Conservation (phyloP, 1,140 invertebrate species). For the Kradibia gibbosae region DNA sequence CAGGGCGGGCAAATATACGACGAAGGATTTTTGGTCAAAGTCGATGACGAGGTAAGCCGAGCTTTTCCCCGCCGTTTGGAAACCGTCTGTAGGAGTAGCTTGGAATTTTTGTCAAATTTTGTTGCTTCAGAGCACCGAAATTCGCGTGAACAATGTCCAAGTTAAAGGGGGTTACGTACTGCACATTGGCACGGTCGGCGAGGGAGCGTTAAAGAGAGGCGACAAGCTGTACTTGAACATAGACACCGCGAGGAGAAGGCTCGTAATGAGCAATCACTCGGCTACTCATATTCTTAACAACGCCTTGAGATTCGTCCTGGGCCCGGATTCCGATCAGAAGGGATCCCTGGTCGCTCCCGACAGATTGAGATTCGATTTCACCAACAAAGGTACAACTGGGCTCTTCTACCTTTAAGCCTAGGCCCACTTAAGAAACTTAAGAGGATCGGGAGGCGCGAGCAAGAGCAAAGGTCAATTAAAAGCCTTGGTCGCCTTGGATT, state of each 20-base stretch:
- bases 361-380: slow-evolving; percentile 96
- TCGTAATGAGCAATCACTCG: slow-evolving; percentile 99
- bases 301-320: slow-evolving; percentile 90
- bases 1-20: slow-evolving; percentile 99
- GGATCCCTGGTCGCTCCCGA: slow-evolving; percentile 99
- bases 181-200: slow-evolving; percentile 88
- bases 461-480: no score
- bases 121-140: slow-evolving; percentile 79
- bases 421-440: neutral
- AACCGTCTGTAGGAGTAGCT: no score
- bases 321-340: slow-evolving; percentile 94
- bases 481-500: neutral
- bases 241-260: slow-evolving; percentile 85
- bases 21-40: slow-evolving; percentile 94
- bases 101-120: slow-evolving; percentile 9
- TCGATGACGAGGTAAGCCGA: slow-evolving; percentile 80
- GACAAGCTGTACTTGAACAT: slow-evolving; percentile 89
- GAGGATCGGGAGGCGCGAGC: no score
- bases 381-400: slow-evolving; percentile 88
- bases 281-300: slow-evolving; percentile 98
- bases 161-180: slow-evolving; percentile 96
- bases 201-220: slow-evolving; percentile 88
- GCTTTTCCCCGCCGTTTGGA: no score
- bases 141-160: slow-evolving; percentile 96
- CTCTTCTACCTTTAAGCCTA: no score